Base-by-base conservation (phyloP, 2,113 vertebrate genomes). In the Plotosus lineatus region DNA sequence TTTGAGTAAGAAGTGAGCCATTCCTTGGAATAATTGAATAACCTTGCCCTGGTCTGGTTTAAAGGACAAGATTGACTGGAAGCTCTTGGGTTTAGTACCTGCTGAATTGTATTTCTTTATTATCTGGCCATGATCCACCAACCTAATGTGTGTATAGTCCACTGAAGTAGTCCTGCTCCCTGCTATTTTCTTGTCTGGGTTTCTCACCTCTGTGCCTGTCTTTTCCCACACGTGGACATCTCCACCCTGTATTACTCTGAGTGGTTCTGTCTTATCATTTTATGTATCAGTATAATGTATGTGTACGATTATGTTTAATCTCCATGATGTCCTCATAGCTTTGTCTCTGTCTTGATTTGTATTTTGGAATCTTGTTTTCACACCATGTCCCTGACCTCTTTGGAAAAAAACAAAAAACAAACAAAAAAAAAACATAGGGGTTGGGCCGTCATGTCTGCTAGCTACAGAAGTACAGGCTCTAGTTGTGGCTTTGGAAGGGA, bases 161-260 rank as follows among this genome's bases (percentile, higher is more conserved):
- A 90, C 87, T 93, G 92, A 91, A 92, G 65, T 92, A 92, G 92
- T 89, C 51, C 85, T 74, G 88, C 85, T 88, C 63, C 58, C 76
- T 78, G 78, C 71, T 87, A 26, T 79, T 79, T 72, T 63, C 78
- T 78, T 51, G 82, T 85, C 84, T 58, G 79, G 69, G 28, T 68
- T 84, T 28, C 75, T 73, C 89, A 89, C 86, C 89, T 89, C 72
- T 85, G 88, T 83, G 78, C 82, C 80, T 77, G 85, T 91, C 84
- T 40, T 42, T 79, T 86, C 81, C 53, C 31, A 80, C 61, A 69
- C 53, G 3, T 81, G 21, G 60, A 76, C 46, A 19, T 69, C 55
- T 68, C 15, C 36, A 46, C 19, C 56, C 60, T 60, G 46, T 73
- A 17, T 58, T 56, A 55, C 63, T 75, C 26, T 84, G 58, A 91